Base-by-base conservation (phyloP, 2,888 invertebrate species). In the Caprella mutica region DNA sequence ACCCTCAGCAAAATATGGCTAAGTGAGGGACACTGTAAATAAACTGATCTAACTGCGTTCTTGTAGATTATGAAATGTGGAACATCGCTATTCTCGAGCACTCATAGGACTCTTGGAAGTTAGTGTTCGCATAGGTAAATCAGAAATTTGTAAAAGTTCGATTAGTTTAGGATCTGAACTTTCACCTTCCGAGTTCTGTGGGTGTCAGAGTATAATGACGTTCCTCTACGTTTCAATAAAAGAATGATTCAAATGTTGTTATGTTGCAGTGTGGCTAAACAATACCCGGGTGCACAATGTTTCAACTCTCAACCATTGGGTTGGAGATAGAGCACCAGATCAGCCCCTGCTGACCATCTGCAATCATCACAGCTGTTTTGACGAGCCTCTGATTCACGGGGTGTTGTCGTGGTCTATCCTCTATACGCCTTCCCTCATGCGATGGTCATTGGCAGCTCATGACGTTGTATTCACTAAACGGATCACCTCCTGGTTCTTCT, bases 331-430 rank as follows among this genome's bases (percentile, higher is more conserved):
- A 67, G 85, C 86, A 59, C 74, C 76, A 66, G 80, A 83, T 68
- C 80, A 82, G 67, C 91, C 94, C 50, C 78, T 97, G 61, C 81
- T 97, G 63, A 96, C 96, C 46, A 84, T 94, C 61, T 85, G 88
- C 68, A 96, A 96, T 78, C 96, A 97, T 76, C 83, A 90, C 75
- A 93, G 92, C 63, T 94, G 94, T 77, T 85, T 94, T 73, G 96
- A 97, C 77, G 96, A 97, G 78, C 96, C 96, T 26, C 85, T 90
- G 63, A 76, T 96, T 58, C 93, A 93, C 90, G 75, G 72, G 19
- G 66, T 71, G 29, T 76, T 92, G 71, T 82, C 82, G 69, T 70
- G 82, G 69, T 76, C 78, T 61, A 78, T 84, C 71, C 74, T 86
- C 65, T 76, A 83, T 70, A 80, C 74, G 59, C 77, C 80, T 50